Evolutionary conservation across 2,797 vertebrate species (phyloP), one percentile per base, ranked within the genome.

Genomic region (Chelonia mydas): DNA sequence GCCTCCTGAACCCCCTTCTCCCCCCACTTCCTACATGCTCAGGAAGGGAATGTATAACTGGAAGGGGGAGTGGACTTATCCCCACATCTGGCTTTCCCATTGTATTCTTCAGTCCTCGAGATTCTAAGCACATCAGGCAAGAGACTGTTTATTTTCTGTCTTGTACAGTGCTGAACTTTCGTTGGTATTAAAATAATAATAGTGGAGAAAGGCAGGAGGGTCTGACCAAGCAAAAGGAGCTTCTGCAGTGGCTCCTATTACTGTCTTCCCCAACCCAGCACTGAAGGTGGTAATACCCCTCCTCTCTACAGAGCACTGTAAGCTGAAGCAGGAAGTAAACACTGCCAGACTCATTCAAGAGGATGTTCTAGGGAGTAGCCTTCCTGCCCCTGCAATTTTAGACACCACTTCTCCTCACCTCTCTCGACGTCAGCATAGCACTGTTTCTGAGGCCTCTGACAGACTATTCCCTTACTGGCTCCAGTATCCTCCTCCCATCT

Each of bases 331-430:
- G 33, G 17, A n/a, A 37, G 16, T 68, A 68, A 68, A 37, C 33
- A n/a, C 61, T n/a, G 31, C 7, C 7, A 33, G 61, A 21, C 33
- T 68, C 61, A 68, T 68, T 68, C 61, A 37, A 68, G 61, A 37
- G 61, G 4, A 37, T 68, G 61, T 37, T 68, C 33, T 33, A 83
- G 88, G 59, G 49, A 53, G 65, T n/a, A 37, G 17, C 53, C 54
- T 65, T n/a, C 87, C 65, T 83, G 72, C 85, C 89, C 86, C 93
- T 57, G 90, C 49, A 83, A 74, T 91, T 86, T 72, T 79, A 84
- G 72, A 84, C 86, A 86, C 72, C 65, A 84, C 85, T 81, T 11
- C 50, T 83, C 61, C 86, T 86, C 78, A 65, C 85, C 88, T 87
- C 80, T 92, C 65, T 90, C 50, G 53, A 78, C 92, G 78, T 87